Conservation (phyloP, 1,140 invertebrate species). For the Cyrtorhinus lividipennis region DNA sequence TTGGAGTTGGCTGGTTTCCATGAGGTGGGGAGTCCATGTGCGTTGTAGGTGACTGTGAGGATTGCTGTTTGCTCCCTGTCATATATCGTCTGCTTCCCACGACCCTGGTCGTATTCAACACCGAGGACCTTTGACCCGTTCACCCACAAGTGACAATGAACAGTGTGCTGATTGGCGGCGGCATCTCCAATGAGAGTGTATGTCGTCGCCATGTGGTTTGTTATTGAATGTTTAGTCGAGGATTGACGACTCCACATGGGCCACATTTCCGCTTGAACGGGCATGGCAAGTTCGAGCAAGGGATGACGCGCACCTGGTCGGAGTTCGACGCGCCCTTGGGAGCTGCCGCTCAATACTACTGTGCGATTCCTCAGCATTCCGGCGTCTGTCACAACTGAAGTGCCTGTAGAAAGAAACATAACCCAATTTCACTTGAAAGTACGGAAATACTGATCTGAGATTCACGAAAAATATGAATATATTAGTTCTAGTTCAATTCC, state of each 20-base stretch:
- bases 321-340: constrained; percentile 43
- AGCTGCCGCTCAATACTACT: constrained; percentile 42
- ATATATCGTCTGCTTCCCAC: constrained; percentile 74
- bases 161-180: constrained; percentile 59
- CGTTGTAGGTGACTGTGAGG: constrained; percentile 73
- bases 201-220: constrained; percentile 62
- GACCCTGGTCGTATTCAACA: constrained; percentile 79
- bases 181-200: constrained; percentile 70
- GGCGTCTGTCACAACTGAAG: constrained; percentile 36
- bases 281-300: constrained; percentile 66
- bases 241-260: constrained; percentile 72
- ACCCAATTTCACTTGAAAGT: too few species aligned
- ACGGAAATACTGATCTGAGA: too few species aligned
- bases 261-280: constrained; percentile 82
- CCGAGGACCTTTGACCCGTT: constrained; percentile 69
- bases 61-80: constrained; percentile 66
- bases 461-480: too few species aligned
- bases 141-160: constrained; percentile 48
- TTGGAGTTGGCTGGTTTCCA: constrained; percentile 57
- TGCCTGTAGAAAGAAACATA: neutral
- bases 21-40: constrained; percentile 63
- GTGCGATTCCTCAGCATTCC: constrained; percentile 63
- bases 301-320: constrained; percentile 62
- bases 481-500: too few species aligned
- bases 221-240: constrained; percentile 56